A percentile compares a stretch with the other conserved stretches of the same genome.
Conservation (phyloP, 2,113 vertebrate genomes). For the Tetrax tetrax region DNA sequence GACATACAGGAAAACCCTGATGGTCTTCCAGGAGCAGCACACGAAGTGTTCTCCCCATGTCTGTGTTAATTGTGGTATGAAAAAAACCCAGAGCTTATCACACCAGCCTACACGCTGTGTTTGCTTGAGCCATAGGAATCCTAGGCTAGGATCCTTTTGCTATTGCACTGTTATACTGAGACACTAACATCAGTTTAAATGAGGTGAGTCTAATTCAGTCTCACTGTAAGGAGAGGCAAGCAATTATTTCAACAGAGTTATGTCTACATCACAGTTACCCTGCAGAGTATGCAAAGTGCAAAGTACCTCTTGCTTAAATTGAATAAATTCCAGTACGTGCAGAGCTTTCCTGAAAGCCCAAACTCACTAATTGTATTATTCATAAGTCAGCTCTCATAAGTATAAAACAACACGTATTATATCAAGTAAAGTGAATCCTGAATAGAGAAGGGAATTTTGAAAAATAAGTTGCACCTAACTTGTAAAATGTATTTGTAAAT, state of each 20-base stretch:
- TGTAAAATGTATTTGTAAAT: slow-evolving; percentile 38
- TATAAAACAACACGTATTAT: neutral
- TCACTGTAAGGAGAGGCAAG: neutral
- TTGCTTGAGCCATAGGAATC: neutral
- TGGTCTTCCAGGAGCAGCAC: neutral
- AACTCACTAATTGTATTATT: slow-evolving; percentile 27
- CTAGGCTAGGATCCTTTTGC: neutral
- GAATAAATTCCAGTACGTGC: neutral
- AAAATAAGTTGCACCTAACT: slow-evolving; percentile 20
- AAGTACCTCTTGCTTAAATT: neutral
- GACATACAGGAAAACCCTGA: neutral
- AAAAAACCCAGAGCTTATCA: neutral
- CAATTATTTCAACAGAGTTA: neutral
- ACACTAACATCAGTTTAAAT: neutral
- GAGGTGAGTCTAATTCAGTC: neutral
- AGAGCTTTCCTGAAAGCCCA: neutral
- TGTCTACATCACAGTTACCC: neutral
- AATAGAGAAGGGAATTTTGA: neutral
- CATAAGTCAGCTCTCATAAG: slow-evolving; percentile 11
- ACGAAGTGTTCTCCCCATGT: neutral
- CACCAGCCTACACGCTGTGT: accelerated
- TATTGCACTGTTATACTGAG: neutral
- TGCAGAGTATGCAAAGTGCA: neutral
- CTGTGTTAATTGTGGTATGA: neutral
- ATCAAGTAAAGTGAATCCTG: slow-evolving; percentile 30